Base-by-base conservation (phyloP, 2,113 vertebrate species). In the Corythaixoides concolor region DNA sequence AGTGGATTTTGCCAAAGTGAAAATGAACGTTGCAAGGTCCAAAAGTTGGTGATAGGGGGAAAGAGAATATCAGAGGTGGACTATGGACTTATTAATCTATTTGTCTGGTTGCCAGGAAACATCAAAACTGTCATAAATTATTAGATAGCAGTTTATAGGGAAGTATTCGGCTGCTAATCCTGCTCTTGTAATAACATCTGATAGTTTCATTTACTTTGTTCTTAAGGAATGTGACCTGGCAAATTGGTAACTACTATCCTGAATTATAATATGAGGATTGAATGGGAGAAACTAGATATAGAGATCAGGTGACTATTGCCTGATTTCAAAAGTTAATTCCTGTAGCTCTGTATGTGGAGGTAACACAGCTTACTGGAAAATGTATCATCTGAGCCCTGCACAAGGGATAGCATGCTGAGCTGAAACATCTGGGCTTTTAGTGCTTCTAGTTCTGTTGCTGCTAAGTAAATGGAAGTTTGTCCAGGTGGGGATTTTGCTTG, bases 161-260 rank as follows among this genome's bases (percentile, higher is more conserved):
- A 85, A 92, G 75, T 85, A 50, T 88, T 88, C 83, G 60, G 91
- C 97, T 96, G 94, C 92, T 96, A 96, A 95, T 97, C 76, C 76
- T 96, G 63, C 59, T 78, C 35, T 62, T 33, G 15, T 85, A 85
- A 78, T 69, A 69, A 88, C 79, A 91, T 68, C 58, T 91, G 86
- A 92, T 95, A 77, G 89, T 86, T 95, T 94, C 49, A 87, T 93
- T 97, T 97, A 72, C 68, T 86, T 94, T 83, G 37, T 89, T 94
- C 16, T 26, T 68, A 43, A 92, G 77, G 53, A 72, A 91, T 93
- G 89, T 85, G 85, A 86, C 52, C 55, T 83, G 35, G 52, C 33
- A 93, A 91, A 80, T 11, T 85, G 70, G 56, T 69, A 67, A 50
- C 62, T 82, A 5, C 67, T 63, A 16, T 33, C 23, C n/a, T 81